Conservation (phyloP, 2,888 invertebrate genomes). For the Neuroscelio doddi region DNA sequence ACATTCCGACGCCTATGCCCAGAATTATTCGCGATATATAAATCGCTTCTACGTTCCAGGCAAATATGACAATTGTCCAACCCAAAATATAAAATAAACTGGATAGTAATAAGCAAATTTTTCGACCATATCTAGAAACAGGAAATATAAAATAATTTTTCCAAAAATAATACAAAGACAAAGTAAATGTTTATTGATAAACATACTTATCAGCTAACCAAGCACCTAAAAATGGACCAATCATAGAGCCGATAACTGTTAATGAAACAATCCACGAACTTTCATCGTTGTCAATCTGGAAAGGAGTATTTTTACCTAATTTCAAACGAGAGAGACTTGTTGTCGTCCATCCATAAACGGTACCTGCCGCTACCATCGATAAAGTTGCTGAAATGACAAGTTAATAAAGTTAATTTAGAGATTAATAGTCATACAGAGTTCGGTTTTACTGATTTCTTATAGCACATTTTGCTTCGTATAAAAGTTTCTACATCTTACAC, state of each 20-base stretch:
- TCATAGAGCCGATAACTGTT: conserved; percentile 67
- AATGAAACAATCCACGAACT: conserved; percentile 67
- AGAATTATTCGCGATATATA: conserved; percentile 62
- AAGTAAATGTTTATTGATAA: conserved; percentile 3
- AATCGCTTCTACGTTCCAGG: conserved; percentile 54
- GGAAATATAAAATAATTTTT: no score
- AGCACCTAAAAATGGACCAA: conserved; percentile 66
- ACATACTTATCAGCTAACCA: conserved; percentile 58
- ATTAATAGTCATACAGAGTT: no score
- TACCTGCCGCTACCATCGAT: conserved; percentile 69
- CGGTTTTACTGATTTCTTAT: no score
- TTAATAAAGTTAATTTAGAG: no score
- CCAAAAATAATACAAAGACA: neutral
- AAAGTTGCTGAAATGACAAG: conserved; percentile 60
- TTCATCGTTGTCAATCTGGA: conserved; percentile 59
- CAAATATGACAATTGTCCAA: conserved; percentile 64
- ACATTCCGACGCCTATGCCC: conserved; percentile 67
- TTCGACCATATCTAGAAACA: conserved; percentile 58
- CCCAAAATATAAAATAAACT: conserved; percentile 66
- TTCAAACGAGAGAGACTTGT: conserved; percentile 58
- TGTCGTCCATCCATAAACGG: conserved; percentile 69
- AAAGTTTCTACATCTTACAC: no score
- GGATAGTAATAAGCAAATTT: conserved; percentile 60
- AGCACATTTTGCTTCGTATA: no score
- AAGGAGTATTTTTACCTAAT: conserved; percentile 52